Evolutionary conservation across 2,888 invertebrate genomes (phyloP).

Genomic region (Sminthurinus aureus): DNA sequence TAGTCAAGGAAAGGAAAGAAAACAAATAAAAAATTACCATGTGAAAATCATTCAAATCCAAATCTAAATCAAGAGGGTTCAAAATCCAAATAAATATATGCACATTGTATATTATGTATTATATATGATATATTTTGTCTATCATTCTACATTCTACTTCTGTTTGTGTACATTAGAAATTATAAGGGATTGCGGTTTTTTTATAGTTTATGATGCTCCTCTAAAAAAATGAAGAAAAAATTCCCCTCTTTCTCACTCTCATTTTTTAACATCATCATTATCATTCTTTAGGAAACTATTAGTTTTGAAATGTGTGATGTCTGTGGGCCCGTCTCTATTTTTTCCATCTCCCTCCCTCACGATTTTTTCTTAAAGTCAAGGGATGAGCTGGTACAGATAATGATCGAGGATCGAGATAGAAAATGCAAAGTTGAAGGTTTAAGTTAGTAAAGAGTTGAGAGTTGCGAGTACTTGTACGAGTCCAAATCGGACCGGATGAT

Average conservation of each 20-base stretch:
- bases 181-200: conserved; percentile 27
- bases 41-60: conserved; percentile 13
- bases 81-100: not conserved
- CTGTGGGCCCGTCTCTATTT: not conserved
- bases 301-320: conserved; percentile 4
- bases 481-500: conserved; percentile 54
- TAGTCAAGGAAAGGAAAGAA: conserved; percentile 63
- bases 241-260: not conserved
- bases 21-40: conserved; percentile 42
- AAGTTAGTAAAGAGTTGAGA: no score
- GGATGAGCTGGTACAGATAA: conserved; percentile 41
- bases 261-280: not conserved
- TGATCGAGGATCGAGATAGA: conserved; percentile 22
- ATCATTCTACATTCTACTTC: no score
- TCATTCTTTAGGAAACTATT: not conserved
- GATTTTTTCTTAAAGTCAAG: conserved; percentile 4
- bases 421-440: not conserved
- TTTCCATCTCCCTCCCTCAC: not conserved
- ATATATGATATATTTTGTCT: no score
- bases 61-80: not conserved
- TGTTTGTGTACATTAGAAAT: not conserved
- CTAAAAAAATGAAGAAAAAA: not conserved
- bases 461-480: not conserved
- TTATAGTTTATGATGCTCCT: not conserved
- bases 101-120: no score